These are phyloP conservation scores for Menidia beryllina DNA, from an alignment of 2,113 vertebrate species.

Conservation along the genomic window DNA sequence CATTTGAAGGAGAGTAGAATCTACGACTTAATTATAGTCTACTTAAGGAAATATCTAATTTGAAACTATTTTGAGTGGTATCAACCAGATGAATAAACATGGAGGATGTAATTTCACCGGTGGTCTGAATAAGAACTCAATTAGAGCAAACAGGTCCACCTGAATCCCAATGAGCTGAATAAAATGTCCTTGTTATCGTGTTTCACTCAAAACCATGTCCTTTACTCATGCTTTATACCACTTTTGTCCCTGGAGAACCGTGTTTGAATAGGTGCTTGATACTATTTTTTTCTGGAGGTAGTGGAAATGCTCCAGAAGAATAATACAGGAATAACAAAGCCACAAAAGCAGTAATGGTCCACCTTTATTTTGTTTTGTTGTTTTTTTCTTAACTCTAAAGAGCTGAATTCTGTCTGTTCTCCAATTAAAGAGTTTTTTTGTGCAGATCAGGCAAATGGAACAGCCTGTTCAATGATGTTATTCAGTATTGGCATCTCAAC, in stretches of 20 bases:
- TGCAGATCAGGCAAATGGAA: too few species aligned
- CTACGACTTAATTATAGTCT: not conserved
- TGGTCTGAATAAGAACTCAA: constrained; percentile 14
- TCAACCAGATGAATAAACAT: not conserved
- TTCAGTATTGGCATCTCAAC: not conserved
- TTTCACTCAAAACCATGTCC: constrained; percentile 11
- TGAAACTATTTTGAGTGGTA: constrained; percentile 9
- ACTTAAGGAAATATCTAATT: constrained; percentile 20
- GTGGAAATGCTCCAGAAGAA: constrained; percentile 9
- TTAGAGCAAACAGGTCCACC: not conserved
- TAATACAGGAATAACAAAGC: not conserved
- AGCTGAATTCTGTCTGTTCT: not conserved
- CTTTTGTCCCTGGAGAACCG: constrained; percentile 20
- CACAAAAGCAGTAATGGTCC: not conserved
- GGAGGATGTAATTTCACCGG: constrained; percentile 11
- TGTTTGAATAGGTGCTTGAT: constrained; percentile 36
- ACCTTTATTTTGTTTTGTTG: too few species aligned
- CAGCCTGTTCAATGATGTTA: not conserved
- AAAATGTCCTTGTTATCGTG: not conserved
- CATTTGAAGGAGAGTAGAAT: not conserved
- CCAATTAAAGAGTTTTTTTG: not conserved
- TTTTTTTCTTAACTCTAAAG: not conserved
- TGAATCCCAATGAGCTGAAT: constrained; percentile 12
- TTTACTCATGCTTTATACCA: not conserved
- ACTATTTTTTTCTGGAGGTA: constrained; percentile 23